These are phyloP conservation scores for Agapornis roseicollis DNA, from an alignment of 2,113 vertebrate genomes.

Conservation along the genomic window DNA sequence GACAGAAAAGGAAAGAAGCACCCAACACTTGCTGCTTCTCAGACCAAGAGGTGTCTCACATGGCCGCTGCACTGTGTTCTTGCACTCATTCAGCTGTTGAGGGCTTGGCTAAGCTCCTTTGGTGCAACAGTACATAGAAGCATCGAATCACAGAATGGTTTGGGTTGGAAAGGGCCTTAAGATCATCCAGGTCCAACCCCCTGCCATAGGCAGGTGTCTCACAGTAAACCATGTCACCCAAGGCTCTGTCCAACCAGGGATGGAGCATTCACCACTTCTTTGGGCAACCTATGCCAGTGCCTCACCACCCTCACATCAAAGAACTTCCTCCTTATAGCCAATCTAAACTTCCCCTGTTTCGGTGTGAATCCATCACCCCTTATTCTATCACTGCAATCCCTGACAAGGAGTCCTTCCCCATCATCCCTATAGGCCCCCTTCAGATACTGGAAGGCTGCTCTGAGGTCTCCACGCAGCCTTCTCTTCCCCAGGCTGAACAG, in stretches of 20 bases:
- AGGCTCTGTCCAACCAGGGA: neutral
- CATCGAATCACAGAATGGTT: neutral
- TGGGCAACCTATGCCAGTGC: neutral
- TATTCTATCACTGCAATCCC: neutral
- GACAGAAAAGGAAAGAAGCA: neutral
- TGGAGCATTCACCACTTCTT: neutral
- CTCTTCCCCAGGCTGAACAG: neutral
- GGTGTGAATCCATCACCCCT: neutral
- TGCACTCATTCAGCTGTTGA: neutral
- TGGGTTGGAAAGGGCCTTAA: neutral
- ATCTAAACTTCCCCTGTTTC: neutral
- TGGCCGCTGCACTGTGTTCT: rapidly evolving
- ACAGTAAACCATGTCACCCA: neutral
- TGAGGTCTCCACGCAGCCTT: neutral
- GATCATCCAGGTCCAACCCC: neutral
- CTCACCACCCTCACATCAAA: neutral
- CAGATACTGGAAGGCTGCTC: neutral
- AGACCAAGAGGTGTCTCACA: rapidly evolving
- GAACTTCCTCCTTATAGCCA: neutral
- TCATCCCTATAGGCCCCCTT: neutral
- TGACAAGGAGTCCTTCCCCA: neutral
- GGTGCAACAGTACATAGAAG: neutral
- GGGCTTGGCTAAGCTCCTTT: neutral
- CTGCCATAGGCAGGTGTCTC: neutral
- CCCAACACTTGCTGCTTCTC: rapidly evolving